Conservation (phyloP, 2,888 invertebrate species). For the Gerris lacustris region DNA sequence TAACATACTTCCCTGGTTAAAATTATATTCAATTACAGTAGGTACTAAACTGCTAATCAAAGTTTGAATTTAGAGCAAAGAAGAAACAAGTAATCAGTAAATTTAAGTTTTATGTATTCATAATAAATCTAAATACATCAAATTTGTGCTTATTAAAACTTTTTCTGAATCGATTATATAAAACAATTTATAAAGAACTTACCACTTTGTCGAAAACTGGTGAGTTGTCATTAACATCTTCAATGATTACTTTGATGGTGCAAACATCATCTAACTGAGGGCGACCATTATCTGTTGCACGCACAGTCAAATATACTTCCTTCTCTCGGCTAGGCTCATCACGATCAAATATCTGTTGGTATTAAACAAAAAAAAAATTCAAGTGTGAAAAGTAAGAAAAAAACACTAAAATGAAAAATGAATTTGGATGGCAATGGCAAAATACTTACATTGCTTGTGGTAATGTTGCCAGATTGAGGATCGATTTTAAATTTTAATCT, state of each 20-base stretch:
- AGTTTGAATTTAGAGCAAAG: no score
- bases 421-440: neutral
- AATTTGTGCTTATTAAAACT: no score
- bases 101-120: no score
- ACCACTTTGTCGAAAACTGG: conserved; percentile 71
- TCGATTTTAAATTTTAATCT: conserved; percentile 69
- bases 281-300: conserved; percentile 84
- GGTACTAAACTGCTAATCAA: no score
- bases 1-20: no score
- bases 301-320: conserved; percentile 68
- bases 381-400: neutral
- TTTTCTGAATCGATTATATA: no score
- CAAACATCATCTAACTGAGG: conserved; percentile 85
- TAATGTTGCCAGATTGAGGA: conserved; percentile 59
- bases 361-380: conserved; percentile 10
- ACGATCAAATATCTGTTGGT: conserved; percentile 60
- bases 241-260: conserved; percentile 79
- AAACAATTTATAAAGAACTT: conserved; percentile 36
- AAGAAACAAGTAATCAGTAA: no score
- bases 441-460: conserved; percentile 51
- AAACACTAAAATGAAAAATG: no score
- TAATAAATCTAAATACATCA: no score
- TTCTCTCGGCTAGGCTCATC: conserved; percentile 76
- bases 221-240: conserved; percentile 85
- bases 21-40: no score